Evolutionary conservation across 2,888 invertebrate genomes (phyloP).

Genomic region (Spialia ferax): DNA sequence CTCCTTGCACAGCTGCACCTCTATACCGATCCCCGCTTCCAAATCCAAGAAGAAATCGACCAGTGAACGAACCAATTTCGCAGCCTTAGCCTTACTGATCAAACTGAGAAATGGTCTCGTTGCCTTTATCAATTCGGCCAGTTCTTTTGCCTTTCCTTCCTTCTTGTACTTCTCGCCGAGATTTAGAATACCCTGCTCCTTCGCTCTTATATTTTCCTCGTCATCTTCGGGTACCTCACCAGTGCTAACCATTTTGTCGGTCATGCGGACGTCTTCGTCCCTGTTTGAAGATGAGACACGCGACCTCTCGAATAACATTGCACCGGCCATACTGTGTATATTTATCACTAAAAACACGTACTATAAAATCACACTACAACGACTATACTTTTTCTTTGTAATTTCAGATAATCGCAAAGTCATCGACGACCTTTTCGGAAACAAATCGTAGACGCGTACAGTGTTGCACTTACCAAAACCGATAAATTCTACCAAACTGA

Average conservation of each 20-base stretch:
- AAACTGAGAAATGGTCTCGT: constrained; percentile 97
- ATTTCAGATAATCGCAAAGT: constrained; percentile 86
- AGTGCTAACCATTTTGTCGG: constrained; percentile 92
- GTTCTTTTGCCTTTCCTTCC: constrained; percentile 96
- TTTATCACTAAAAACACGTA: constrained; percentile 77
- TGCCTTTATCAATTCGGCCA: constrained; percentile 96
- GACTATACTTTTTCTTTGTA: constrained; percentile 82
- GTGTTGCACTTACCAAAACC: constrained; percentile 59
- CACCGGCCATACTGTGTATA: constrained; percentile 93
- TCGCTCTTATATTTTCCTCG: constrained; percentile 96
- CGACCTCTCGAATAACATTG: constrained; percentile 95
- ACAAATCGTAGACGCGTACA: constrained; percentile 84
- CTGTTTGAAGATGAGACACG: constrained; percentile 92
- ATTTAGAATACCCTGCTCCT: constrained; percentile 97
- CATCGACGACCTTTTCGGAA: constrained; percentile 84
- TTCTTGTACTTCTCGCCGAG: constrained; percentile 97
- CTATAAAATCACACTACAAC: constrained; percentile 73
- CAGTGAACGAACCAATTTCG: constrained; percentile 98
- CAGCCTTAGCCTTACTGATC: constrained; percentile 99
- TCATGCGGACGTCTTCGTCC: constrained; percentile 91
- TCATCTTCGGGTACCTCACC: constrained; percentile 93
- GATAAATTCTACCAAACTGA: constrained; percentile 18
- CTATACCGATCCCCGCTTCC: constrained; percentile 98
- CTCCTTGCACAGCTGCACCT: constrained; percentile 97
- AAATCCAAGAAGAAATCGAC: constrained; percentile 99